phyloP scores from a whole-genome alignment of 2,888 invertebrate species.

The Heliconius ismenius region DNA sequence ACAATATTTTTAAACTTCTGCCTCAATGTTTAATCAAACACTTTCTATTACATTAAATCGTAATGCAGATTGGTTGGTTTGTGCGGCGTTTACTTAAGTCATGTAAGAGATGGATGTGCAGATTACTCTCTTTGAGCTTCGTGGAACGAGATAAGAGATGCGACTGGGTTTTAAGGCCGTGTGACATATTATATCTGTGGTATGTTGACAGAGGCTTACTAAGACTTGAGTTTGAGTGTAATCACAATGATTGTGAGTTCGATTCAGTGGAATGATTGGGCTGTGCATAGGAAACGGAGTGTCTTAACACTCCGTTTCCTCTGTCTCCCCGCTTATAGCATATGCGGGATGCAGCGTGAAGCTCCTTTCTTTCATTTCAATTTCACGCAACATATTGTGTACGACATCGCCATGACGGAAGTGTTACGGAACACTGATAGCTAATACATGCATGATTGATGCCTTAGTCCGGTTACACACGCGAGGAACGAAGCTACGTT shows the following conservation, averaged over 20 bases:
- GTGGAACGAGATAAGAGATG: not conserved
- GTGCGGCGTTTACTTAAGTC: not conserved
- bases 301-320: not conserved
- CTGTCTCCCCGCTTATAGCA: not conserved
- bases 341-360: not conserved
- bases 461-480: slow-evolving; percentile 13
- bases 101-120: slow-evolving; percentile 9
- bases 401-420: slow-evolving; percentile 32
- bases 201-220: not conserved
- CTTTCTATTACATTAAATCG: not conserved
- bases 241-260: not conserved
- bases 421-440: slow-evolving; percentile 25
- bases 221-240: not conserved
- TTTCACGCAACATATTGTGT: slow-evolving; percentile 31
- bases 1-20: too few relatives aligned
- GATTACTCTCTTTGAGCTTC: not conserved
- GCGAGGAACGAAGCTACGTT: not conserved
- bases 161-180: not conserved
- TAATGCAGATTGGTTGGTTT: not conserved
- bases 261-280: not conserved
- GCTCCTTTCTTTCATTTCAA: slow-evolving; percentile 15
- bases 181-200: not conserved
- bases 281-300: too few relatives aligned
- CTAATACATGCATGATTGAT: slow-evolving; percentile 36
- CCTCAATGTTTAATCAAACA: not conserved